These are phyloP conservation scores for Cyclura pinguis DNA, from an alignment of 2,797 vertebrate species.

Conservation along the genomic window DNA sequence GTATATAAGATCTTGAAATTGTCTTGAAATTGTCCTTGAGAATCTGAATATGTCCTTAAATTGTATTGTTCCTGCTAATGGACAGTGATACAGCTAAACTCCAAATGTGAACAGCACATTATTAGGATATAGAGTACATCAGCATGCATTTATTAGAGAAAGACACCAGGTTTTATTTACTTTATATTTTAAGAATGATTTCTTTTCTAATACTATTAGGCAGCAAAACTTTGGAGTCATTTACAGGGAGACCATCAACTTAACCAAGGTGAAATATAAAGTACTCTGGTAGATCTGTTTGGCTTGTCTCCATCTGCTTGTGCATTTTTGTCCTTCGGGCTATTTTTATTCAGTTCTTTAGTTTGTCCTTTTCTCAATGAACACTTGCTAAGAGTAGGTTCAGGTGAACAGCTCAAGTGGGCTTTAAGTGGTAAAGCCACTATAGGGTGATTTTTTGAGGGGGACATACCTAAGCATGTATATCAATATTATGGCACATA, in stretches of 20 bases:
- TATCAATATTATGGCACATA: neutral
- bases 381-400: neutral
- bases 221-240: constrained; percentile 61
- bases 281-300: constrained; percentile 46
- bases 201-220: constrained; percentile 45
- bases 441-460: neutral
- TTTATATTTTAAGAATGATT: constrained; percentile 27
- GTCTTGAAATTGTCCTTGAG: constrained; percentile 40
- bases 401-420: neutral
- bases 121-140: neutral
- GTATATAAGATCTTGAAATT: constrained; percentile 50
- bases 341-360: constrained; percentile 52
- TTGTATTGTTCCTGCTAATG: constrained; percentile 9
- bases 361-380: constrained; percentile 10
- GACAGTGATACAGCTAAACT: constrained; percentile 32
- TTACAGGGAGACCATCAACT: constrained; percentile 56
- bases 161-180: constrained; percentile 54
- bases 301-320: constrained; percentile 57
- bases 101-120: neutral
- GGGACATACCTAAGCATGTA: neutral
- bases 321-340: constrained; percentile 49
- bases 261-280: constrained; percentile 66
- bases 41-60: constrained; percentile 4
- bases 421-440: neutral
- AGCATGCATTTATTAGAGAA: constrained; percentile 13